Conservation (phyloP, 2,113 vertebrate species). For the Heterocephalus glaber region DNA sequence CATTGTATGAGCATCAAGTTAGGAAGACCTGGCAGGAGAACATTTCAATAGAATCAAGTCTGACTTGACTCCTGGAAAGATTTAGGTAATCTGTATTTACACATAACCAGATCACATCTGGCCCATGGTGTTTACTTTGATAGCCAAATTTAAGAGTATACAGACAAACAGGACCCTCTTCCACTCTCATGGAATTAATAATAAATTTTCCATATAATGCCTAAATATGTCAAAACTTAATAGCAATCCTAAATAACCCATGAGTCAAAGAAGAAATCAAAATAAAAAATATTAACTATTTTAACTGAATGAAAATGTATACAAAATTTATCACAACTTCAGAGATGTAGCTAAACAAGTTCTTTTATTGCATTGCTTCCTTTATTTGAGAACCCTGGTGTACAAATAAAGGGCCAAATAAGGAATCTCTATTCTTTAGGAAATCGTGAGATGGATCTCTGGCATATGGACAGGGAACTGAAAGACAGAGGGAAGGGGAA, state of each 20-base stretch:
- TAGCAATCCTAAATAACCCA: not conserved
- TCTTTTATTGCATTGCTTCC: not conserved
- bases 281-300: not conserved
- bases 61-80: slow-evolving; percentile 30
- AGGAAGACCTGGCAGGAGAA: not conserved
- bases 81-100: slow-evolving; percentile 54
- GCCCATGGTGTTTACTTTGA: not conserved
- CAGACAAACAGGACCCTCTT: not conserved
- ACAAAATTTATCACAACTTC: not conserved
- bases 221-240: not conserved
- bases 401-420: not conserved
- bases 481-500: not conserved
- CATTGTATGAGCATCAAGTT: slow-evolving; percentile 17
- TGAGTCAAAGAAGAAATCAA: not conserved
- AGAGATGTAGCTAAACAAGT: not conserved
- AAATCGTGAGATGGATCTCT: not conserved
- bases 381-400: not conserved
- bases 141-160: not conserved
- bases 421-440: not conserved
- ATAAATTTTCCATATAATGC: not conserved
- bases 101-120: not conserved
- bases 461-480: not conserved
- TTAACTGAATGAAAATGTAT: not conserved
- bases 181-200: not conserved
- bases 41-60: slow-evolving; percentile 30